Conservation (phyloP, 2,797 vertebrate species). For the Xenops minutus region DNA sequence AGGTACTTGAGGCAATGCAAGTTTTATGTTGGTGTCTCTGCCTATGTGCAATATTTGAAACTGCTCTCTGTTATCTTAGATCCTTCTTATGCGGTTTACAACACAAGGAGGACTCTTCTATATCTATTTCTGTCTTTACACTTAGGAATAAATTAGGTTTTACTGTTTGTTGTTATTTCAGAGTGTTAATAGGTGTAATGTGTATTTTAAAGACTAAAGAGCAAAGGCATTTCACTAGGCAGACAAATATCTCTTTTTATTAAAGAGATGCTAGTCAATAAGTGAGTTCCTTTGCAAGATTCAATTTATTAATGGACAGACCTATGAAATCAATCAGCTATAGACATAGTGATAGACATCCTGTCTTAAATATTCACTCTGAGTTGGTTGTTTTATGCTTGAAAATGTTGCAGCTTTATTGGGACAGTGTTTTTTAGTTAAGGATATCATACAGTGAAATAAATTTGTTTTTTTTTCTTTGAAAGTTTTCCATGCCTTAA, state of each 20-base stretch:
- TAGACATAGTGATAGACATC: background rate
- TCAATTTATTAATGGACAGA: background rate
- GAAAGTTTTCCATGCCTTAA: fast-evolving
- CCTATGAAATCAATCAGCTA: background rate
- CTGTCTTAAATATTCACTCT: background rate
- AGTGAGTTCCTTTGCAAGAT: background rate
- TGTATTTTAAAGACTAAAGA: background rate
- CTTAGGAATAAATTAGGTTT: background rate
- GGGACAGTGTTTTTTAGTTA: background rate
- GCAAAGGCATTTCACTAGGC: background rate
- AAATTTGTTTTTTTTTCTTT: too few relatives aligned
- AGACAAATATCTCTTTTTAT: background rate
- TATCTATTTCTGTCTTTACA: background rate
- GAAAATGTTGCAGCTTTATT: background rate
- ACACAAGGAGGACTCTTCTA: background rate
- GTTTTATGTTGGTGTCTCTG: background rate
- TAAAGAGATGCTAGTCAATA: background rate
- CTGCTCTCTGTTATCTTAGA: background rate
- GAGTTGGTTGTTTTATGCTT: background rate
- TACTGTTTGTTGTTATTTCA: background rate
- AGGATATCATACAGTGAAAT: background rate
- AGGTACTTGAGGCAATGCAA: background rate
- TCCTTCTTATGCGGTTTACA: background rate
- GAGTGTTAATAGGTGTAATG: background rate
- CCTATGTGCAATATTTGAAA: background rate